Base-by-base conservation (phyloP, 2,888 invertebrate genomes). In the Colletes collaris region DNA sequence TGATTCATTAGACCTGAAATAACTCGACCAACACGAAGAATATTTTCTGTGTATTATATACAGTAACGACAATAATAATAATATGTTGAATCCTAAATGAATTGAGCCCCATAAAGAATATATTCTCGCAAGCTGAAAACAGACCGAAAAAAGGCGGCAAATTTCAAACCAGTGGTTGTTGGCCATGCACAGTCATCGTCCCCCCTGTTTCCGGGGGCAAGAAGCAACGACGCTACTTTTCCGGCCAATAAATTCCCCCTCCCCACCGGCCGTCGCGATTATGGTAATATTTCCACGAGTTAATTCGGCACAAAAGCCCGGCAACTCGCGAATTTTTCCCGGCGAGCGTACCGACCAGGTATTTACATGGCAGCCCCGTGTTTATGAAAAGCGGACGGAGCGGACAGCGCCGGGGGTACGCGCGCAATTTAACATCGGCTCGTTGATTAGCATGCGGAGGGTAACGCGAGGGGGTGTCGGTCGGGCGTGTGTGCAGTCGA, bases 381-480 rank as follows among this genome's bases (percentile, higher is more conserved):
- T 82, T 82, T 85, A 71, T 73, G 77, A 77, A 72, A 77, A 67
- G 72, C 82, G 79, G 70, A 55, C 64, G 46, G 40, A 67, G 72
- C 82, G 79, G 73, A 55, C 64, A 27, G 40, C 37, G 19, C 19
- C 55, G 46, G 53, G 60, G 27, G 27, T 27, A 27, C n/a, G 62
- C 83, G 78, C 60, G 78, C 74, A 79, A 86, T 86, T 85, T 86
- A 85, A 70, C 86, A 81, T 75, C 71, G 76, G 52, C 83, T 85
- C 67, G 85, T 86, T 77, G 76, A 81, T 81, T 72, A 81, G 69
- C 81, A 81, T 68, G 81, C 76, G 69, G 64, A n/a, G 52, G 53
- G 78, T 58, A 58, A 73, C 65, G 19, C 55, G 27, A 59, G 50
- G 56, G 46, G 60, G 27, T 27, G 27, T 46, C 46, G 19, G 6